Base-by-base conservation (phyloP, 2,888 invertebrate species). In the Drosophila flavopinicola region DNA sequence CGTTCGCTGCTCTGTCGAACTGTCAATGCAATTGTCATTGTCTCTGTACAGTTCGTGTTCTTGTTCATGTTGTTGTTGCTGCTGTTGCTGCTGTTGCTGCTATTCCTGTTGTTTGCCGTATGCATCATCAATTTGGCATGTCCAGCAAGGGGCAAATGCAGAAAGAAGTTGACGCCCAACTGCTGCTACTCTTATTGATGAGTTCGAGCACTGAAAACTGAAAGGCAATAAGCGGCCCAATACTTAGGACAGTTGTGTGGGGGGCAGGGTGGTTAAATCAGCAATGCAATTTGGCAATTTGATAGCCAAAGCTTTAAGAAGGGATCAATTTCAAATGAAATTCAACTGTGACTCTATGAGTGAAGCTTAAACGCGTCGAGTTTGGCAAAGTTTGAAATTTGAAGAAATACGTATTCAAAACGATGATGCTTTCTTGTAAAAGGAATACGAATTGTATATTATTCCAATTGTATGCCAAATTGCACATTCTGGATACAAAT, bases 1-100 rank as follows among this genome's bases (percentile, higher is more conserved):
- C 65, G 56, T 54, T 63, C 51, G 59, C 54, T 66, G 65, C 68
- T 63, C 80, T 85, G 80, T 83, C 77, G 57, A 79, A 76, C 76
- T 83, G 79, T 85, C 79, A 80, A 73, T 85, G 86, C 79, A 85
- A 83, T 80, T 76, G 77, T 74, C 86, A 73, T 68, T 65, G 75
- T 57, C 76, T 38, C 35, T 29, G 27, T 48, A 32, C 24, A 17
- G 17, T n/a, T 56, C 27, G 5, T 11, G 13, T 20, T 39, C 17
- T 13, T 29, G 37, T 56, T 42, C 24, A 9, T 51, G 51, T 54
- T 52, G 33, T 44, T 37, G 54, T 17, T 57, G 35, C 11, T 37
- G 35, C n/a, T 32, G 29, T n/a, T 23, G 44, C 15, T 17, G 7
- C 2, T n/a, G 30, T 15, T 49, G 41, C 32, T 57, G 51, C n/a